These are phyloP conservation scores for Callimico goeldii DNA, from an alignment of 2,797 vertebrate genomes.

Conservation along the genomic window DNA sequence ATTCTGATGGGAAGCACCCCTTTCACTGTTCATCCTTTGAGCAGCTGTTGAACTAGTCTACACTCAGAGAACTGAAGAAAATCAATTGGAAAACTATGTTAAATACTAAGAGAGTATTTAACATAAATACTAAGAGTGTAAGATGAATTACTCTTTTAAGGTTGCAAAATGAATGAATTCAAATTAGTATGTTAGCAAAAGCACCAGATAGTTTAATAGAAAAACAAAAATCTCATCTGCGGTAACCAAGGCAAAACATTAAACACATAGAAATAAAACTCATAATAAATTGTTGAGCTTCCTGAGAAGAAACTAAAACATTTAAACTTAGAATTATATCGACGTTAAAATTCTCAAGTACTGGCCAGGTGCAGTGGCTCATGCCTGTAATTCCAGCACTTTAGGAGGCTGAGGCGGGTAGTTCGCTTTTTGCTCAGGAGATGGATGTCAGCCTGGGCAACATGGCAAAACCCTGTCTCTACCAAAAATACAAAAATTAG, in stretches of 20 bases:
- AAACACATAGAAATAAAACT: neutral
- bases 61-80: neutral
- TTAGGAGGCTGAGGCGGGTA: neutral
- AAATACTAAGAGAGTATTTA: neutral
- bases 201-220: neutral
- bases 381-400: neutral
- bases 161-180: neutral
- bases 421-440: neutral
- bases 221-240: neutral
- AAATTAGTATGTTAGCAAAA: neutral
- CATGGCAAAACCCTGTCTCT: neutral
- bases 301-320: neutral
- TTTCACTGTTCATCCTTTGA: fast-evolving
- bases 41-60: neutral
- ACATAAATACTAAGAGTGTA: too few species aligned
- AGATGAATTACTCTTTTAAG: neutral
- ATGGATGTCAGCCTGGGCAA: neutral
- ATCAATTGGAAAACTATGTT: neutral
- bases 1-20: neutral
- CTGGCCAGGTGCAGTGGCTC: neutral
- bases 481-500: neutral
- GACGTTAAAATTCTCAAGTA: neutral
- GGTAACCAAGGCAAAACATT: neutral
- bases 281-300: neutral
- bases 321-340: neutral